Conservation (phyloP, 2,888 invertebrate species). For the Spilarctia lutea region DNA sequence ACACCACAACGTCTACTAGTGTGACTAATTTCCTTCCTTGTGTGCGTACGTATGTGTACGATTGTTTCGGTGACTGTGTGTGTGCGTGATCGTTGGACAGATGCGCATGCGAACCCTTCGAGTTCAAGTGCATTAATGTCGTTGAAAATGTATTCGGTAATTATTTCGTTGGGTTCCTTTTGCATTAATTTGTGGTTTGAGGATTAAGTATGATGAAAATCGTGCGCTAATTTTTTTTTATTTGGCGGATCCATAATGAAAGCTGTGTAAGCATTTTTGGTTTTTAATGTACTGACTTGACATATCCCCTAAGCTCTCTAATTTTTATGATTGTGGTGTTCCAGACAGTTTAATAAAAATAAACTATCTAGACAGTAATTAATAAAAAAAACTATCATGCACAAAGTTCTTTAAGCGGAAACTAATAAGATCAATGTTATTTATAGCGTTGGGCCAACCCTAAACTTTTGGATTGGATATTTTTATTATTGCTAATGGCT, state of each 20-base stretch:
- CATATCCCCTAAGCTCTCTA: neutral
- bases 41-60: neutral
- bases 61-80: slow-evolving; percentile 17
- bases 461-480: slow-evolving; percentile 13
- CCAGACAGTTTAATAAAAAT: too few relatives aligned
- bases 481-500: slow-evolving; percentile 34
- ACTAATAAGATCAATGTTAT: slow-evolving; percentile 12
- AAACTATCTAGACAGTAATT: too few relatives aligned
- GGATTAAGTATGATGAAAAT: neutral
- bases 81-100: slow-evolving; percentile 54
- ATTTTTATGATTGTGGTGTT: neutral
- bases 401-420: slow-evolving; percentile 7
- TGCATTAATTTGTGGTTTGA: slow-evolving; percentile 3
- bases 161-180: slow-evolving; percentile 40
- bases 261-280: neutral
- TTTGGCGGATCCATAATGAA: neutral
- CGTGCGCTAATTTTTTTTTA: neutral
- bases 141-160: slow-evolving; percentile 51
- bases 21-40: slow-evolving; percentile 10
- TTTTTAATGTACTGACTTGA: neutral
- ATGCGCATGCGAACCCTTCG: slow-evolving; percentile 57
- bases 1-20: slow-evolving; percentile 20
- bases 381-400: neutral
- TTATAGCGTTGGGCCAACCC: slow-evolving; percentile 8
- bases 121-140: slow-evolving; percentile 61